phyloP scores from a whole-genome alignment of 1,140 invertebrate genomes.

The Ylistrum balloti region DNA sequence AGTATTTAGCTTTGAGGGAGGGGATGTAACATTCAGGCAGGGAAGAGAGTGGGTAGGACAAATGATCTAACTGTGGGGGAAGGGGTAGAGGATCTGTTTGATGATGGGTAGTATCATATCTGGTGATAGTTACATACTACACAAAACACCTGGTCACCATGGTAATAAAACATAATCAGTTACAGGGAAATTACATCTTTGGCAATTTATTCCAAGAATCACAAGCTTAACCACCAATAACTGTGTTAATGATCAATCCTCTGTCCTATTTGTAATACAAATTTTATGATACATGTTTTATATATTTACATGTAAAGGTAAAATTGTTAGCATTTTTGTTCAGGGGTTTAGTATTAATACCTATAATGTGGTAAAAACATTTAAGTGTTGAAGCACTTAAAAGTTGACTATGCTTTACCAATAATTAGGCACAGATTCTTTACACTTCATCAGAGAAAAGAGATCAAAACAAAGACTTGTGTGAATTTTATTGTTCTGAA shows the following conservation, averaged over 20 bases:
- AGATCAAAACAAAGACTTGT: constrained; percentile 29
- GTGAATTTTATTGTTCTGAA: constrained; percentile 35
- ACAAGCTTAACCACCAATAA: neutral
- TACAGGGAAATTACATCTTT: neutral
- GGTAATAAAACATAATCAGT: neutral
- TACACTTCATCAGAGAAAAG: constrained; percentile 25
- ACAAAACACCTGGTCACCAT: constrained; percentile 33
- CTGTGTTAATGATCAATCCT: no score
- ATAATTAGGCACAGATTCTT: neutral
- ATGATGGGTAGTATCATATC: no score
- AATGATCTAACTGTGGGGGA: no score
- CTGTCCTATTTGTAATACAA: no score
- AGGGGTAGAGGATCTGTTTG: no score
- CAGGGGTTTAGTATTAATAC: no score
- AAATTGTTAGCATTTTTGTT: no score
- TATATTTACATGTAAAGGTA: no score
- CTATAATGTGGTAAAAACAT: neutral
- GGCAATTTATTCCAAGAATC: neutral
- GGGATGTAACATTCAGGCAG: no score
- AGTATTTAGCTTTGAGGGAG: no score
- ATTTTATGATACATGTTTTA: no score
- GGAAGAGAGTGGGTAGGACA: no score
- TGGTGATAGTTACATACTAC: neutral
- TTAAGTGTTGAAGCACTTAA: neutral
- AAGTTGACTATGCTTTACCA: neutral